Evolutionary conservation across 2,888 invertebrate genomes (phyloP), one percentile per base, ranked within the genome.

Genomic region (Pterobdella sp.): DNA sequence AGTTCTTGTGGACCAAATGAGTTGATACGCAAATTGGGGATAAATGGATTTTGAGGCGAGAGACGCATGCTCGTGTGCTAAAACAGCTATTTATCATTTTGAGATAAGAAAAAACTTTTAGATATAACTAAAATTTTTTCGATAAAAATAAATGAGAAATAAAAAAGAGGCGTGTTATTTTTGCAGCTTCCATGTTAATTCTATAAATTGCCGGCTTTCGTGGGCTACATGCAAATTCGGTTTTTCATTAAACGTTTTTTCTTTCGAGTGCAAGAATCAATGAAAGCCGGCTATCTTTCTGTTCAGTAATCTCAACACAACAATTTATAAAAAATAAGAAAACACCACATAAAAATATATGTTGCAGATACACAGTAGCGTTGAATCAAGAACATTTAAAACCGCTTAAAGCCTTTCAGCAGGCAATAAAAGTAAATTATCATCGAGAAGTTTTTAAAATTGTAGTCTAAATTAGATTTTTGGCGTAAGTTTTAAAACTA

Each of bases 171-270:
- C 60, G 60, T 56, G 60, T 3, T 56, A 56, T 56, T 56, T 26
- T n/a, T 22, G 60, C 26, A n/a, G 60, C 26, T 56, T 56, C 60
- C 60, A n/a, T 56, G 60, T 56, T 56, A 56, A 56, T 56, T 56
- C 60, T 26, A 56, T 56, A 56, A 56, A 56, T 56, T 56, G 60
- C 60, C 60, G 4, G 60, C 60, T 56, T 56, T n/a, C 60, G 60
- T 56, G 60, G n/a, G n/a, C 60, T 26, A 56, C 60, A 56, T 56
- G 60, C 60, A 56, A 56, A 56, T 56, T 56, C 26, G 18, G 60
- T 56, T 56, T 56, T 56, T 56, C 60, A 56, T 56, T 56, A 56
- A 56, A 56, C n/a, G 60, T 56, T 56, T 56, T 42, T 42, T 42
- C 18, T 56, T 56, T 56, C 60, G 60, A 4, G n/a, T 56, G 60